Evolutionary conservation across 2,797 vertebrate species (phyloP).

Genomic region (Orientallactaga sibirica): DNA sequence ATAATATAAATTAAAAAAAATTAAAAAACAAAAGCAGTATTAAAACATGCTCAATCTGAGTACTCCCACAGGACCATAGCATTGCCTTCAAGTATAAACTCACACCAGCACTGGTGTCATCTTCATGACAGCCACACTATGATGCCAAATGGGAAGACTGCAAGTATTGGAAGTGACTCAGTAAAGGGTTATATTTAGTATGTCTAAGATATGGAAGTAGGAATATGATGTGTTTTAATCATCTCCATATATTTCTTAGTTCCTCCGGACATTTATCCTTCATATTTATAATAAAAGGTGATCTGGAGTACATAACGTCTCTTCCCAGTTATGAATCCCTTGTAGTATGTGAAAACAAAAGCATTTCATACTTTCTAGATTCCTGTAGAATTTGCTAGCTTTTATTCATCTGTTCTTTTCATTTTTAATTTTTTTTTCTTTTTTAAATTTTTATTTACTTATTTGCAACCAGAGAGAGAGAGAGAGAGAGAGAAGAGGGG

Average conservation of each 20-base stretch:
- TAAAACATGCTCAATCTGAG: not conserved
- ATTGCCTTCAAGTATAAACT: not conserved
- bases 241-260: not conserved
- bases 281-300: not conserved
- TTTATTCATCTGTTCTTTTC: not conserved
- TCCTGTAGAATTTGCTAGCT: not conserved
- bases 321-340: no score
- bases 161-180: not conserved
- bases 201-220: not conserved
- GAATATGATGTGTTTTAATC: not conserved
- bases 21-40: not conserved
- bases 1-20: not conserved
- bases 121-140: not conserved
- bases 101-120: not conserved
- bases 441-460: no score
- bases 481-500: no score
- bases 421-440: no score
- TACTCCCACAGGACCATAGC: not conserved
- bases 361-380: no score
- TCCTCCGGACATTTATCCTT: not conserved
- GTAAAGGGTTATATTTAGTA: not conserved
- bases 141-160: not conserved
- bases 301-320: no score
- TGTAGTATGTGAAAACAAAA: no score
- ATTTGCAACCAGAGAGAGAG: no score